A percentile compares a stretch with the other conserved stretches of the same genome.
These are phyloP conservation scores for Lasioglossum malachurum DNA, from an alignment of 2,888 invertebrate genomes.

Conservation along the genomic window DNA sequence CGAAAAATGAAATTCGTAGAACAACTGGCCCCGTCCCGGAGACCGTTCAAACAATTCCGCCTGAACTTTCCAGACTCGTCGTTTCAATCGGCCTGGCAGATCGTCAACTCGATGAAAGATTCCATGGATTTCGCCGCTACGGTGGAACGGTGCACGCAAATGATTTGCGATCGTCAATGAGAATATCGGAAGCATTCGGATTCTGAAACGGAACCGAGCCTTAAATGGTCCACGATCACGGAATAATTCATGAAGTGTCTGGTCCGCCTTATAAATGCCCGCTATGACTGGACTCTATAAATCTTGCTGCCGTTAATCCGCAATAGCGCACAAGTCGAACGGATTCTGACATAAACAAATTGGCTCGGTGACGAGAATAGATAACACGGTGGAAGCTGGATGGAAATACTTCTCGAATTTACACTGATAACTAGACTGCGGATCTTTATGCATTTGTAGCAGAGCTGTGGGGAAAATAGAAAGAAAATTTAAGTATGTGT, in stretches of 20 bases:
- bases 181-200: background rate
- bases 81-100: slow-evolving; percentile 19
- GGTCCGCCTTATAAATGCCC: slow-evolving; percentile 2
- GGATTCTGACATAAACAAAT: background rate
- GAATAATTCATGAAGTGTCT: slow-evolving; percentile 20
- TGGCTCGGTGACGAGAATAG: background rate
- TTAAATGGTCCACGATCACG: slow-evolving; percentile 4
- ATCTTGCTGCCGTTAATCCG: background rate
- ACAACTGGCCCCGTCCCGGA: slow-evolving; percentile 8
- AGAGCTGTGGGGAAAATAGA: no score
- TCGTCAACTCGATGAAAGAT: slow-evolving; percentile 27
- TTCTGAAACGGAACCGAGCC: background rate
- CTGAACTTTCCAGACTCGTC: background rate
- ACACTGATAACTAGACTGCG: no score
- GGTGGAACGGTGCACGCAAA: background rate
- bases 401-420: background rate
- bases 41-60: slow-evolving; percentile 29
- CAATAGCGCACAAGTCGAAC: background rate
- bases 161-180: slow-evolving; percentile 1
- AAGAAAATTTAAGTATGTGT: no score
- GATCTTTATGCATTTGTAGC: no score
- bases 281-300: background rate
- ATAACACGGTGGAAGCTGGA: background rate
- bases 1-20: slow-evolving; percentile 54
- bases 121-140: slow-evolving; percentile 10